Conservation (phyloP, 2,113 vertebrate species). For the Dasypus novemcinctus region DNA sequence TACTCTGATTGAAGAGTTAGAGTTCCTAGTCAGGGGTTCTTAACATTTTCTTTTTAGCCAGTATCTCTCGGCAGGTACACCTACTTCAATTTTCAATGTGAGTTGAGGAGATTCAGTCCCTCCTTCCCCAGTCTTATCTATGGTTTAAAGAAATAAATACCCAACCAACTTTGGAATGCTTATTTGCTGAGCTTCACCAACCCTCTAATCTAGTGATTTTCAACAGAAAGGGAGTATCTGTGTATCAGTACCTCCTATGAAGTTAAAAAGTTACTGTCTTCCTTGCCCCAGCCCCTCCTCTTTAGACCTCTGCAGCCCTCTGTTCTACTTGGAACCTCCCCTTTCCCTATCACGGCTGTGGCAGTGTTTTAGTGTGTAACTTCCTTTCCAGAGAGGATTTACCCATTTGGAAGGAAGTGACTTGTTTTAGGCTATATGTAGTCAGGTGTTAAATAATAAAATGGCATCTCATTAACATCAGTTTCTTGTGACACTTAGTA, state of each 20-base stretch:
- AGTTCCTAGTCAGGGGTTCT: background rate
- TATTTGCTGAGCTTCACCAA: background rate
- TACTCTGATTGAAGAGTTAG: background rate
- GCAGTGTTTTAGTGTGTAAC: background rate
- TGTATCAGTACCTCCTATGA: background rate
- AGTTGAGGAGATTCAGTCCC: background rate
- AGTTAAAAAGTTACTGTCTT: background rate
- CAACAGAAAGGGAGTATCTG: background rate
- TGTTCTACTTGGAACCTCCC: background rate
- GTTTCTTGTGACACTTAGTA: background rate
- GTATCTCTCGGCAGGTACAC: background rate
- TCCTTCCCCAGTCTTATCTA: background rate
- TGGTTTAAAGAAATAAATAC: background rate
- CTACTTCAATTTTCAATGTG: background rate
- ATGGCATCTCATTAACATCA: background rate
- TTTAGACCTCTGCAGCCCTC: background rate
- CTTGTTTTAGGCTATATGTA: background rate
- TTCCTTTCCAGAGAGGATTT: background rate
- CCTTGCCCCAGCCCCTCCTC: background rate
- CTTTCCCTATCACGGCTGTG: background rate
- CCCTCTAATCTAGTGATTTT: background rate
- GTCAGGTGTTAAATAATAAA: conserved; percentile 31
- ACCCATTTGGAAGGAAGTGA: background rate
- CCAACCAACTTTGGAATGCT: background rate
- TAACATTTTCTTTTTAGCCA: background rate